Percentiles rank a stretch among this genome's conserved stretches.
phyloP scores from a whole-genome alignment of 2,888 invertebrate species.

The Xiphydria camelus region DNA sequence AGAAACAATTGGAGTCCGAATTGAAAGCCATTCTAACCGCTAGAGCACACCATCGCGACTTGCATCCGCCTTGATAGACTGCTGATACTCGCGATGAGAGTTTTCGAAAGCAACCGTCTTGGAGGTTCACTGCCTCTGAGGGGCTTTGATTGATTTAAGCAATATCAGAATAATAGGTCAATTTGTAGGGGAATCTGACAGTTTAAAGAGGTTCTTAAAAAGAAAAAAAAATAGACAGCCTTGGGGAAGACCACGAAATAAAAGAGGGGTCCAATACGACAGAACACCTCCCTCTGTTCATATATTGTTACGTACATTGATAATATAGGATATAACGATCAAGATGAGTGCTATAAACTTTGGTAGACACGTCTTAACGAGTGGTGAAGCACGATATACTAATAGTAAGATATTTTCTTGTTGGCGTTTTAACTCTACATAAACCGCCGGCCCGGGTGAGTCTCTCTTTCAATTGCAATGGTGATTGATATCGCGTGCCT shows the following conservation, averaged over 20 bases:
- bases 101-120: conserved; percentile 17
- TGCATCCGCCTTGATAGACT: conserved; percentile 55
- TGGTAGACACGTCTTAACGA: conserved; percentile 47
- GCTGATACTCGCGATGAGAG: conserved; percentile 4
- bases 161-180: conserved; percentile 58
- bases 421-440: conserved; percentile 53
- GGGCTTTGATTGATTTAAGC: conserved; percentile 56
- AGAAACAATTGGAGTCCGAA: conserved; percentile 54
- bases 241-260: conserved; percentile 18
- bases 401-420: conserved; percentile 51
- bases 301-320: conserved; percentile 51
- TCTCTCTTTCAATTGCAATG: conserved; percentile 41
- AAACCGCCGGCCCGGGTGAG: conserved; percentile 44
- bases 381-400: conserved; percentile 35
- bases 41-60: conserved; percentile 53
- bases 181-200: conserved; percentile 51
- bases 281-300: conserved; percentile 34
- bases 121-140: conserved; percentile 52
- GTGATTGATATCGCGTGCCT: conserved; percentile 13
- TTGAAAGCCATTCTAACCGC: conserved; percentile 54
- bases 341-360: conserved; percentile 45
- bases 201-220: conserved; percentile 24
- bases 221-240: conserved; percentile 26
- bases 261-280: conserved; percentile 9
- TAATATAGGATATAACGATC: conserved; percentile 42